phyloP scores from a whole-genome alignment of 2,888 invertebrate genomes.

The Sclerodermus sp. region DNA sequence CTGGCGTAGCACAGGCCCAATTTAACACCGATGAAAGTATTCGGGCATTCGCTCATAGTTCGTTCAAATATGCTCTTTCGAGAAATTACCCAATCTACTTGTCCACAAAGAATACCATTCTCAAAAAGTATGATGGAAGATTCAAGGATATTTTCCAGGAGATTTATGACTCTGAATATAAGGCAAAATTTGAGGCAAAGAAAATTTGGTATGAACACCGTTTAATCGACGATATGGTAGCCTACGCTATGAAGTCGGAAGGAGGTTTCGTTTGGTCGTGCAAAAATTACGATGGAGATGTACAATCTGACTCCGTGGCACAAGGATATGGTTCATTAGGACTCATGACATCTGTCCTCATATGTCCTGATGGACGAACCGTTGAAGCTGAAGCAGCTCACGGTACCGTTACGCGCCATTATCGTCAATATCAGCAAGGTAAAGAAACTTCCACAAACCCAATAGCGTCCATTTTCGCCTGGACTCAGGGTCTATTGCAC shows the following conservation, averaged over 20 bases:
- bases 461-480: constrained; percentile 98
- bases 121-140: constrained; percentile 94
- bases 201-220: constrained; percentile 98
- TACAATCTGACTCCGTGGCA: constrained; percentile 97
- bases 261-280: constrained; percentile 99
- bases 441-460: constrained; percentile 99
- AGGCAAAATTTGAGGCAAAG: constrained; percentile 77
- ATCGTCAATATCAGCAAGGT: constrained; percentile 85
- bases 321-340: constrained; percentile 96
- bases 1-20: constrained; percentile 94
- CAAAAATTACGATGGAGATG: constrained; percentile 99
- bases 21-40: constrained; percentile 96
- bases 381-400: constrained; percentile 98
- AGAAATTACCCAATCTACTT: constrained; percentile 87
- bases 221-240: constrained; percentile 98
- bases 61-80: constrained; percentile 85
- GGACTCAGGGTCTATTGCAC: constrained; percentile 92
- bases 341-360: constrained; percentile 95
- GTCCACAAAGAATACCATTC: constrained; percentile 95
- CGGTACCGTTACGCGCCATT: constrained; percentile 94
- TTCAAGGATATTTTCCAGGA: constrained; percentile 98
- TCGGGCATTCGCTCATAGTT: constrained; percentile 90
- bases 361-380: constrained; percentile 97
- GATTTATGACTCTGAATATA: constrained; percentile 88
- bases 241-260: constrained; percentile 95